phyloP scores from a whole-genome alignment of 2,797 vertebrate species.

The Melanogrammus aeglefinus region DNA sequence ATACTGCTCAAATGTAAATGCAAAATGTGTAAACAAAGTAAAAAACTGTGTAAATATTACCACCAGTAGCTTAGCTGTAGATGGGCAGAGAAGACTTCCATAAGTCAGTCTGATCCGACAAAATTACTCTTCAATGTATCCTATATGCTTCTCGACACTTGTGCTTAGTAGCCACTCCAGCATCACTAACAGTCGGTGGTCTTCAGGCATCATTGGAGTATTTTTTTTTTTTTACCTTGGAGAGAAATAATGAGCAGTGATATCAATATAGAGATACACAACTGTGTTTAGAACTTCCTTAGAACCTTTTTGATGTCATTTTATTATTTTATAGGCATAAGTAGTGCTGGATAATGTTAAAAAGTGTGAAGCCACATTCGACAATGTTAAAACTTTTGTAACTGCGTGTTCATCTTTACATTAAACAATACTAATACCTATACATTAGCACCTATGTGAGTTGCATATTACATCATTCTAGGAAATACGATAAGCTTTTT shows the following conservation, averaged over 20 bases:
- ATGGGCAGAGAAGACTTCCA: not conserved
- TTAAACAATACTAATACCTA: not conserved
- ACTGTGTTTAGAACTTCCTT: not conserved
- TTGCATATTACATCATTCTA: not conserved
- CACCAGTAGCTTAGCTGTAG: slow-evolving; percentile 44
- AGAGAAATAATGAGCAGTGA: not conserved
- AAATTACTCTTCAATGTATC: not conserved
- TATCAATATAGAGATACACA: not conserved
- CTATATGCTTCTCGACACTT: not conserved
- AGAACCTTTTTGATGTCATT: not conserved
- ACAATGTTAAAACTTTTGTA: not conserved
- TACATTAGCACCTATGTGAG: not conserved
- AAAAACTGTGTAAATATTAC: slow-evolving; percentile 6
- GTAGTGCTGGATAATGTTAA: not conserved
- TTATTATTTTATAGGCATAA: not conserved
- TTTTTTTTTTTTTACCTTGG: not conserved
- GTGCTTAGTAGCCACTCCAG: not conserved
- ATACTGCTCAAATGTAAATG: slow-evolving; percentile 20
- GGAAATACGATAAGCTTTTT: too few species aligned
- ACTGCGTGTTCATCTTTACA: not conserved
- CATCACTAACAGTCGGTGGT: too few species aligned
- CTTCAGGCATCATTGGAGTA: not conserved
- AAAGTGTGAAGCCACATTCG: not conserved
- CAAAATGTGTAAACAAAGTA: slow-evolving; percentile 4
- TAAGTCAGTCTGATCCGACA: not conserved